These are phyloP conservation scores for Zonitis immaculata DNA, from an alignment of 2,888 invertebrate species.

Conservation along the genomic window DNA sequence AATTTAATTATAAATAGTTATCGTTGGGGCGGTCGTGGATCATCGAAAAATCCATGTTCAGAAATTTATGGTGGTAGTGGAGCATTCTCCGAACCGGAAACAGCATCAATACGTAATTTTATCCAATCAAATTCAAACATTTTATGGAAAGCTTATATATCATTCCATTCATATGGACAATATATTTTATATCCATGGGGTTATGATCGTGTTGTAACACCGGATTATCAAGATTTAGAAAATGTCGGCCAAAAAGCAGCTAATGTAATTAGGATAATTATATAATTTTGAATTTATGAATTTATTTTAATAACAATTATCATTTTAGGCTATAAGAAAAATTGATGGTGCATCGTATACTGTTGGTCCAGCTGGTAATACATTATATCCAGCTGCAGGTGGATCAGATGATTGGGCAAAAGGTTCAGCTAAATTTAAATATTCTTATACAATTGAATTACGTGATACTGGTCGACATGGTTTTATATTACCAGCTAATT, in stretches of 20 bases:
- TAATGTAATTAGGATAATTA: slow-evolving; percentile 47
- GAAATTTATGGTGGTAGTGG: slow-evolving; percentile 75
- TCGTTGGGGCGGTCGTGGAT: slow-evolving; percentile 82
- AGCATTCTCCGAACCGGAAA: slow-evolving; percentile 86
- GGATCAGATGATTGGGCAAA: slow-evolving; percentile 93
- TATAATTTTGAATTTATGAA: background rate
- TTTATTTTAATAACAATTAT: background rate
- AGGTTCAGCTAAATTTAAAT: slow-evolving; percentile 74
- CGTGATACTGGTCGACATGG: slow-evolving; percentile 80
- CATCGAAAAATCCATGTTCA: slow-evolving; percentile 75
- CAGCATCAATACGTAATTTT: slow-evolving; percentile 59
- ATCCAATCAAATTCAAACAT: slow-evolving; percentile 40
- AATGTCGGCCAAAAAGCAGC: slow-evolving; percentile 66
- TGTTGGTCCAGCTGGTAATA: slow-evolving; percentile 73
- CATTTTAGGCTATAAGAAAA: slow-evolving; percentile 56
- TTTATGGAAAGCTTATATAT: slow-evolving; percentile 65
- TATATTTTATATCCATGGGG: slow-evolving; percentile 86
- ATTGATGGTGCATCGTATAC: slow-evolving; percentile 62
- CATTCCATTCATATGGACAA: slow-evolving; percentile 84
- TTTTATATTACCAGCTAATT: slow-evolving; percentile 76
- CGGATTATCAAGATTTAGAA: slow-evolving; percentile 66
- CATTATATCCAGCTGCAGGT: slow-evolving; percentile 74
- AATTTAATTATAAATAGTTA: slow-evolving; percentile 51
- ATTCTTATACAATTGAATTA: slow-evolving; percentile 85
- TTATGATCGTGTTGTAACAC: slow-evolving; percentile 66